Evolutionary conservation across 2,113 vertebrate species (phyloP).

Genomic region (Channa argus): DNA sequence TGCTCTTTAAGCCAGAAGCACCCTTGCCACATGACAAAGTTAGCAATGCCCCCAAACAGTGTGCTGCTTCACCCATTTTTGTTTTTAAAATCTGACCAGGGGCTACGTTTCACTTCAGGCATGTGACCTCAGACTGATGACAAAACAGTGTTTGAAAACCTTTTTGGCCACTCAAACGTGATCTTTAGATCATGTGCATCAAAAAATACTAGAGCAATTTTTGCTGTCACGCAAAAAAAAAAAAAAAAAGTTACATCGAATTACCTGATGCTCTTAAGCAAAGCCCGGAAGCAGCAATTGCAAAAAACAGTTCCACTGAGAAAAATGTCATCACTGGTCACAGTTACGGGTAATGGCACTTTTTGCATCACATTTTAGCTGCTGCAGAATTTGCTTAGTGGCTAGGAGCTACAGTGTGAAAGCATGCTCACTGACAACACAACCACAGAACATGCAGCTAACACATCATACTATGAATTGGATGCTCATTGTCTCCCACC

Average conservation of each 20-base stretch:
- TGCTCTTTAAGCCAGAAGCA: conserved; percentile 12
- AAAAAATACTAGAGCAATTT: background rate
- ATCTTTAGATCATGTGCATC: conserved; percentile 12
- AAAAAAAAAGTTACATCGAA: no score
- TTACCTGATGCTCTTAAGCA: no score
- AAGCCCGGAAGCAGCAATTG: no score
- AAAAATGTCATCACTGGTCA: no score
- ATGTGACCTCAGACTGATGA: conserved; percentile 39
- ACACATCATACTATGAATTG: no score
- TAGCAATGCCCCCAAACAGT: conserved; percentile 22
- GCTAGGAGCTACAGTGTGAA: no score
- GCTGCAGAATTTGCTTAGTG: no score
- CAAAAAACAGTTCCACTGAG: no score
- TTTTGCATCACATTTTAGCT: no score
- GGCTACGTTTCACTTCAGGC: conserved; percentile 7
- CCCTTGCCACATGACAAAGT: conserved; percentile 48
- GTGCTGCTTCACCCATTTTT: conserved; percentile 32
- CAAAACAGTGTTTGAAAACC: conserved; percentile 11
- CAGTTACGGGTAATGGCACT: no score
- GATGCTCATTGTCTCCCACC: background rate
- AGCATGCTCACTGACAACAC: no score
- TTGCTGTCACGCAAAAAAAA: background rate
- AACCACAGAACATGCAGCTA: no score
- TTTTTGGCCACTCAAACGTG: conserved; percentile 29
- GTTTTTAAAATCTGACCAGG: background rate